phyloP scores from a whole-genome alignment of 1,140 invertebrate species.

The Oryctes rhinoceros region DNA sequence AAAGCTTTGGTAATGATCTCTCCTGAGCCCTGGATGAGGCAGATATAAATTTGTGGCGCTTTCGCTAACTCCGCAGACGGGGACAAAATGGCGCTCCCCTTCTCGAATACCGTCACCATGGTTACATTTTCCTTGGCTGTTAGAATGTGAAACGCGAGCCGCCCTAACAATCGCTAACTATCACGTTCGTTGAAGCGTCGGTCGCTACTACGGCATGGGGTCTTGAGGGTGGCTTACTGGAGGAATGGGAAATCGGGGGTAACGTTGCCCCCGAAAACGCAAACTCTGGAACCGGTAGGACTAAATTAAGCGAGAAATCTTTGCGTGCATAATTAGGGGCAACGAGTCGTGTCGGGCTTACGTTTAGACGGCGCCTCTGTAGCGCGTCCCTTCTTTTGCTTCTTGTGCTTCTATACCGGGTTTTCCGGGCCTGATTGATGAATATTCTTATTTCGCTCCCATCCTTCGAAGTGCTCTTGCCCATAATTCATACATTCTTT shows the following conservation, averaged over 20 bases:
- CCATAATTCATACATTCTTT: slow-evolving; percentile 42
- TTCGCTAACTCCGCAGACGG: slow-evolving; percentile 57
- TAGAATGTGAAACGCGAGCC: slow-evolving; percentile 48
- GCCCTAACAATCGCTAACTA: not conserved
- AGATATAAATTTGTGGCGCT: slow-evolving; percentile 63
- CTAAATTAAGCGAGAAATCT: slow-evolving; percentile 60
- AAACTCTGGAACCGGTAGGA: slow-evolving; percentile 52
- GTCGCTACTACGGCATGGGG: slow-evolving; percentile 7
- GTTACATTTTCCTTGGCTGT: slow-evolving; percentile 52
- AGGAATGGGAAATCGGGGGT: slow-evolving; percentile 38
- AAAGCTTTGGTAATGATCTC: slow-evolving; percentile 63
- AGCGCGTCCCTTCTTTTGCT: slow-evolving; percentile 38
- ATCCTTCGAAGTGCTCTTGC: slow-evolving; percentile 32
- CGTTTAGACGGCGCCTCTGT: slow-evolving; percentile 38
- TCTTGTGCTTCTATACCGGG: slow-evolving; percentile 27
- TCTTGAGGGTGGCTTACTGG: not conserved
- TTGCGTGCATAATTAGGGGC: slow-evolving; percentile 59
- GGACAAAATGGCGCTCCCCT: slow-evolving; percentile 57
- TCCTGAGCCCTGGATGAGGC: slow-evolving; percentile 62
- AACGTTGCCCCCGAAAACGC: slow-evolving; percentile 37
- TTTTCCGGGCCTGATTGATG: slow-evolving; percentile 44
- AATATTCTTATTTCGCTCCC: slow-evolving; percentile 43
- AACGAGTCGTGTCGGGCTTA: slow-evolving; percentile 58
- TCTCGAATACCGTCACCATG: slow-evolving; percentile 52
- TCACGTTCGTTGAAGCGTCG: slow-evolving; percentile 42